A percentile compares a stretch with the other conserved stretches of the same genome.
phyloP scores from a whole-genome alignment of 2,797 vertebrate species.

The Halcyon badia region DNA sequence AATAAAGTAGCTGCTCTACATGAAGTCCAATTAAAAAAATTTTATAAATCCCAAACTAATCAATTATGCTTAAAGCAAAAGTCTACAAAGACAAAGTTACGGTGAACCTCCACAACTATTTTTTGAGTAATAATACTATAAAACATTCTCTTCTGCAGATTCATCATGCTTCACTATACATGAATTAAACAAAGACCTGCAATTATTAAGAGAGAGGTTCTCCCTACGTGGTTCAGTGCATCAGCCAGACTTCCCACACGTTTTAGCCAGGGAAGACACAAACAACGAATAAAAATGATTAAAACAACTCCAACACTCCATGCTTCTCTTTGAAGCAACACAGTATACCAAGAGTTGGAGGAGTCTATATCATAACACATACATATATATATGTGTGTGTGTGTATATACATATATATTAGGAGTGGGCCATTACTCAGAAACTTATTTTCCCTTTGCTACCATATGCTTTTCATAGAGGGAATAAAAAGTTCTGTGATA shows the following conservation, averaged over 20 bases:
- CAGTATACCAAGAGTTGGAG: not conserved
- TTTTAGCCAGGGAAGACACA: not conserved
- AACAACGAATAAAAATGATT: not conserved
- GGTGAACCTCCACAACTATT: not conserved
- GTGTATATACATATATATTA: not conserved
- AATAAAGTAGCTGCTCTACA: not conserved
- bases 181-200: not conserved
- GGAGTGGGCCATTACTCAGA: not conserved
- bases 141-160: not conserved
- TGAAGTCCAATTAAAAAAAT: not conserved
- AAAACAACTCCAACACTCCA: not conserved
- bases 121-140: not conserved
- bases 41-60: accelerated
- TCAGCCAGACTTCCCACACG: not conserved
- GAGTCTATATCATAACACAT: not conserved
- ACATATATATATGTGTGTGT: not conserved
- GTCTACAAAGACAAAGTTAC: not conserved
- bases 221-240: not conserved
- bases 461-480: not conserved
- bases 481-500: not conserved
- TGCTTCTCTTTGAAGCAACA: not conserved
- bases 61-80: not conserved
- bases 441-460: not conserved
- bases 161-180: not conserved
- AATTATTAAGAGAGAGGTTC: not conserved